Conservation (phyloP, 2,797 vertebrate genomes). For the Urosaurus nigricauda region DNA sequence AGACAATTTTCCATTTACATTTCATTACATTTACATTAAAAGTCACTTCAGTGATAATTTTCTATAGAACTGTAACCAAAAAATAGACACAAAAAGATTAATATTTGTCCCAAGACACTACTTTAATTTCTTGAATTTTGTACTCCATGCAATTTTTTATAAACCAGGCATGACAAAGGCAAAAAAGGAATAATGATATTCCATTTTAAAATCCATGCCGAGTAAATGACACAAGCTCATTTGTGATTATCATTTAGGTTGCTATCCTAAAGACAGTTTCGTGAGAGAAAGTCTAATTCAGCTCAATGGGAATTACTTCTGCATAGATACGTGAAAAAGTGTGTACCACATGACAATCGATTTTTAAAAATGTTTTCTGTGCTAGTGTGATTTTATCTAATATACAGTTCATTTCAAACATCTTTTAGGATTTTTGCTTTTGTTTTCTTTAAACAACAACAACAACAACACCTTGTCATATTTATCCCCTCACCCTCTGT, state of each 20-base stretch:
- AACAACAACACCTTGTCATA: constrained; percentile 25
- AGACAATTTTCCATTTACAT: constrained; percentile 32
- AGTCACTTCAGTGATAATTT: background rate
- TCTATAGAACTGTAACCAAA: background rate
- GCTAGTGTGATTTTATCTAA: constrained; percentile 35
- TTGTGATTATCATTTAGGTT: accelerated
- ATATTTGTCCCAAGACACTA: background rate
- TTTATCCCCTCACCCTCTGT: constrained; percentile 55
- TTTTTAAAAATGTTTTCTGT: background rate
- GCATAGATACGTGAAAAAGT: background rate
- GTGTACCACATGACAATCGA: background rate
- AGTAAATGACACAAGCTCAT: background rate
- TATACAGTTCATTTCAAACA: constrained; percentile 31
- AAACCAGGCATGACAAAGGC: constrained; percentile 1
- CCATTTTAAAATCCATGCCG: background rate
- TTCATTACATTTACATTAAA: constrained; percentile 22
- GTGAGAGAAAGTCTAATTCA: background rate
- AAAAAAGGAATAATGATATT: background rate
- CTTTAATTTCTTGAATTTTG: constrained; percentile 25
- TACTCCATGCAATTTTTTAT: background rate
- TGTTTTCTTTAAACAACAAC: background rate
- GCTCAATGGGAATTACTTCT: background rate
- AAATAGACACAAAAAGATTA: background rate
- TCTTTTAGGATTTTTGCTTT: constrained; percentile 34
- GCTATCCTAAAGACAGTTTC: background rate